Conservation (phyloP, 2,888 invertebrate genomes). For the Stenolophus ochropezus region DNA sequence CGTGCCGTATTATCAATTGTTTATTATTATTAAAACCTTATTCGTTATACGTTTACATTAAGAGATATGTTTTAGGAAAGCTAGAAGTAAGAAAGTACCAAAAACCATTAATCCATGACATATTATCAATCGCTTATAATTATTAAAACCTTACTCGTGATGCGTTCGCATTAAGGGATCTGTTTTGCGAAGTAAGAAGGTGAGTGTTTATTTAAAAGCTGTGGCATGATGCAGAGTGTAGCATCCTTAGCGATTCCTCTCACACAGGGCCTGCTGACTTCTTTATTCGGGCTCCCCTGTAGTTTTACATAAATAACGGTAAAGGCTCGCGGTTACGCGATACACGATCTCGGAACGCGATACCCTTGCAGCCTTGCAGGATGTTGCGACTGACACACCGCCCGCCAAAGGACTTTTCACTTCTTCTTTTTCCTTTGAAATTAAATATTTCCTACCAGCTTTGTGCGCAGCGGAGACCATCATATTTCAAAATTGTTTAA, state of each 20-base stretch:
- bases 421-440: slow-evolving; percentile 40
- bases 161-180: no score
- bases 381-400: slow-evolving; percentile 32
- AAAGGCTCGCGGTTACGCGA: slow-evolving; percentile 17
- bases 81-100: no score
- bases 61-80: no score
- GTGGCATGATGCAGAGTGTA: no score
- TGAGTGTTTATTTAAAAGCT: no score
- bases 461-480: background rate
- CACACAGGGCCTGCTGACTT: slow-evolving; percentile 4
- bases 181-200: no score
- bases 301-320: slow-evolving; percentile 45
- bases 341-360: background rate
- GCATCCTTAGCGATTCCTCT: background rate
- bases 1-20: no score
- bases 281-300: slow-evolving; percentile 23
- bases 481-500: slow-evolving; percentile 19
- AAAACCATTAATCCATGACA: no score
- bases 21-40: no score
- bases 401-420: slow-evolving; percentile 30
- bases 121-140: no score
- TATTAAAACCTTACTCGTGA: no score
- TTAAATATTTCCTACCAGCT: slow-evolving; percentile 31
- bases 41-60: no score
- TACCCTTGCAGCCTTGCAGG: background rate